Evolutionary conservation across 2,888 invertebrate species (phyloP), one percentile per base, ranked within the genome.

Genomic region (Auanema freiburgensis): DNA sequence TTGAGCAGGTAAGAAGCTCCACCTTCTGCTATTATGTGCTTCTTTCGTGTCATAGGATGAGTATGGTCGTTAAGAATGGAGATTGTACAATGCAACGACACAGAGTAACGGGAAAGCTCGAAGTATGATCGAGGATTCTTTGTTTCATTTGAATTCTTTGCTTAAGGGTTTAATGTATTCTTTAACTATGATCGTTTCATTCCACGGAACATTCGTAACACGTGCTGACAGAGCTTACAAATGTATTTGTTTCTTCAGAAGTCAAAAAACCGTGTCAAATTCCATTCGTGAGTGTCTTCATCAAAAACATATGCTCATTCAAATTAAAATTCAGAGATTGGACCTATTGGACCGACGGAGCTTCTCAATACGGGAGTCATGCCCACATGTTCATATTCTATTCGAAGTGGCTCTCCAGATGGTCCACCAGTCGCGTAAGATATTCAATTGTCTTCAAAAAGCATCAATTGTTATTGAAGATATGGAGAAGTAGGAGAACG

Each of bases 181-280:
- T 14, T 41, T 80, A 51, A 81, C 81, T 16, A 76, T 80, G 53
- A 78, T 82, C 41, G 80, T 80, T 58, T 74, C 74, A 21, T 82
- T 80, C 65, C 80, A 80, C 60, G 80, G 80, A 58, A 80, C 80
- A 4, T 80, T 79, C 57, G 77, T 78, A 23, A 77, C 77, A 2
- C 69, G 66, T 33, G 75, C 77, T 21, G 77, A 77, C 58, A 57
- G 74, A 5, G 77, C 77, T 24, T 81, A 65, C 62, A 65, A 78
- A 10, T 78, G 78, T 63, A 80, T 82, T 76, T 82, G 80, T 46
- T 16, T 51, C n/a, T 57, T 42, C 43, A 24, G 46, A 55, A 25
- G 21, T 52, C 52, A 14, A 52, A 21, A 52, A 21, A 18, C 25
- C 25, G n/a, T 23, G 55, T 18, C 18, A 33, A 33, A 14, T 33